phyloP scores from a whole-genome alignment of 2,888 invertebrate genomes.

The Ernsta delagoae region DNA sequence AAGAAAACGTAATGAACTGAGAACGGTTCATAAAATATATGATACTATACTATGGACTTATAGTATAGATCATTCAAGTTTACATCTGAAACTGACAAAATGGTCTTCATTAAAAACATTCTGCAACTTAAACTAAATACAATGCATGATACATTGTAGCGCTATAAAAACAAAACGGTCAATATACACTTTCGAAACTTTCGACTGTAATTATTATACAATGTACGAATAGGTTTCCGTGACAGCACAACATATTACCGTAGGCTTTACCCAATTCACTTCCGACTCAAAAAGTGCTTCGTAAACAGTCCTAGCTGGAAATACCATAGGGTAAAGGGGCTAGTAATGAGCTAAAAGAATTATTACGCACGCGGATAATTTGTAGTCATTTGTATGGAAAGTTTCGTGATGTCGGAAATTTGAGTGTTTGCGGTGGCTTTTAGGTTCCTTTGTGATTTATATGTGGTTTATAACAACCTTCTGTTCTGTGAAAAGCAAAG shows the following conservation, averaged over 20 bases:
- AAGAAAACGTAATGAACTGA: too few species aligned
- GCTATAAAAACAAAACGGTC: slow-evolving; percentile 18
- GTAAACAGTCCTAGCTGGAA: slow-evolving; percentile 35
- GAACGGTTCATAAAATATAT: too few species aligned
- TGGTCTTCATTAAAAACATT: neutral
- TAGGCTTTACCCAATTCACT: slow-evolving; percentile 48
- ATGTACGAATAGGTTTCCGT: slow-evolving; percentile 46
- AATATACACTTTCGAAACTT: slow-evolving; percentile 33
- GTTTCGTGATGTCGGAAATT: slow-evolving; percentile 33
- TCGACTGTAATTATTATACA: slow-evolving; percentile 41
- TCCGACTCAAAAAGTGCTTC: slow-evolving; percentile 42
- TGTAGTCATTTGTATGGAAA: slow-evolving; percentile 30
- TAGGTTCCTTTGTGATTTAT: slow-evolving; percentile 7
- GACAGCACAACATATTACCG: slow-evolving; percentile 49
- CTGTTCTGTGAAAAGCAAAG: neutral
- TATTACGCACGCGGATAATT: slow-evolving; percentile 31
- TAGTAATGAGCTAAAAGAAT: slow-evolving; percentile 34
- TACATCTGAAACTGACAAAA: neutral
- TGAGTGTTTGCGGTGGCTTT: slow-evolving; percentile 27
- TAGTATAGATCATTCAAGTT: too few species aligned
- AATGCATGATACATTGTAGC: slow-evolving; percentile 6
- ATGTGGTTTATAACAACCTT: neutral
- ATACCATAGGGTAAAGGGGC: slow-evolving; percentile 27
- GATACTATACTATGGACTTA: too few species aligned
- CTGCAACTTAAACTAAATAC: neutral